A percentile compares a stretch with the other conserved stretches of the same genome.
Evolutionary conservation across 2,797 vertebrate genomes (phyloP).

Genomic region (Rhabdophis nuchalis): DNA sequence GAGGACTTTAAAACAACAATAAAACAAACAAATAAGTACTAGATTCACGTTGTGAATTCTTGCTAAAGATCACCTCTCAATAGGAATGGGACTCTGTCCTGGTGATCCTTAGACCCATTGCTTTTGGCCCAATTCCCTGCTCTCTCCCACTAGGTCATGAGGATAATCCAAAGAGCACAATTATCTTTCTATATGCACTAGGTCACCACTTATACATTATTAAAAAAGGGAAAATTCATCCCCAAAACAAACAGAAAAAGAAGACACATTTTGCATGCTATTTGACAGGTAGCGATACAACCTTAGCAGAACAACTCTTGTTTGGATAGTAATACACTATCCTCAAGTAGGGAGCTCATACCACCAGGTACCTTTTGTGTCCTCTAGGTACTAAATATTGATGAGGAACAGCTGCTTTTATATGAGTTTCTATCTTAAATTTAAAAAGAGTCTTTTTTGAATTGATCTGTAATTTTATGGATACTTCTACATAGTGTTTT

Average conservation of each 20-base stretch:
- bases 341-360: neutral
- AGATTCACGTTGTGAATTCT: neutral
- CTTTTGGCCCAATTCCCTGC: neutral
- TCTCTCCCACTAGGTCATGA: neutral
- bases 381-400: neutral
- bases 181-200: neutral
- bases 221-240: neutral
- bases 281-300: neutral
- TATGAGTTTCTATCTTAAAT: neutral
- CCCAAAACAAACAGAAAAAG: neutral
- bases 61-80: neutral
- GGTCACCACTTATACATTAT: neutral
- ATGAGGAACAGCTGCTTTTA: neutral
- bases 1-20: neutral
- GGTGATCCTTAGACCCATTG: neutral
- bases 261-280: neutral
- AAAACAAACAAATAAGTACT: neutral
- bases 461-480: neutral
- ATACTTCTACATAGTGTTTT: neutral
- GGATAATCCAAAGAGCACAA: neutral
- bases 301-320: neutral
- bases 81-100: neutral
- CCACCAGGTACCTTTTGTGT: neutral
- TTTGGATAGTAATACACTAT: neutral
- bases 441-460: neutral